These are phyloP conservation scores for Chloropsis cyanopogon DNA, from an alignment of 2,113 vertebrate species.

Conservation along the genomic window DNA sequence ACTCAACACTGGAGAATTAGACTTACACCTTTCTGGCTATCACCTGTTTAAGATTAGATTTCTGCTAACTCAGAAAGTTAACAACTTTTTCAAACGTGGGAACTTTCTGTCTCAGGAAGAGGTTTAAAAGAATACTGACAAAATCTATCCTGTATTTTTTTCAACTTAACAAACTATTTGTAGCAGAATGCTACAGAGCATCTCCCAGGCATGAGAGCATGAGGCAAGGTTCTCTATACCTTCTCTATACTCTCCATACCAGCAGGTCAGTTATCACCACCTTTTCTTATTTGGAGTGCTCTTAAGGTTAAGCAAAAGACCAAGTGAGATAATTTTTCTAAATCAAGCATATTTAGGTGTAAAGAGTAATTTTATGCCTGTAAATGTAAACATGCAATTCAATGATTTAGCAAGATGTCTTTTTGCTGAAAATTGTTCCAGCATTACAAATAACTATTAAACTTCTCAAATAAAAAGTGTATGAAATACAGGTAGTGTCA, in stretches of 20 bases:
- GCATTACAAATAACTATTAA: background rate
- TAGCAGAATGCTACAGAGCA: background rate
- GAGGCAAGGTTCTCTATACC: no score
- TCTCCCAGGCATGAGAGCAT: background rate
- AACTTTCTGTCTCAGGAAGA: background rate
- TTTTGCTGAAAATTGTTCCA: background rate
- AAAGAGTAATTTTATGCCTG: background rate
- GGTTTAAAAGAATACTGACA: background rate
- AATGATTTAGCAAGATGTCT: background rate
- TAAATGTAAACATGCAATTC: background rate
- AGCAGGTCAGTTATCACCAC: background rate
- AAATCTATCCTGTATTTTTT: background rate
- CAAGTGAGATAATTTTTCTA: background rate
- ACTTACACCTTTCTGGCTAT: background rate
- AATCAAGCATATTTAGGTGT: background rate
- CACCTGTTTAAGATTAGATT: background rate
- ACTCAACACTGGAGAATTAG: background rate
- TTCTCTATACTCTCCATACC: background rate
- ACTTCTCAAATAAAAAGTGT: background rate
- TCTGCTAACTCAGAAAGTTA: background rate
- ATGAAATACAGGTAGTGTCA: background rate
- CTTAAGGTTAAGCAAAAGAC: background rate
- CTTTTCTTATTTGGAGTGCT: background rate
- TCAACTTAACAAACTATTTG: background rate
- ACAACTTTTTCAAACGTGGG: background rate